Evolutionary conservation across 1,140 invertebrate genomes (phyloP).

Genomic region (Anthonomus grandis): DNA sequence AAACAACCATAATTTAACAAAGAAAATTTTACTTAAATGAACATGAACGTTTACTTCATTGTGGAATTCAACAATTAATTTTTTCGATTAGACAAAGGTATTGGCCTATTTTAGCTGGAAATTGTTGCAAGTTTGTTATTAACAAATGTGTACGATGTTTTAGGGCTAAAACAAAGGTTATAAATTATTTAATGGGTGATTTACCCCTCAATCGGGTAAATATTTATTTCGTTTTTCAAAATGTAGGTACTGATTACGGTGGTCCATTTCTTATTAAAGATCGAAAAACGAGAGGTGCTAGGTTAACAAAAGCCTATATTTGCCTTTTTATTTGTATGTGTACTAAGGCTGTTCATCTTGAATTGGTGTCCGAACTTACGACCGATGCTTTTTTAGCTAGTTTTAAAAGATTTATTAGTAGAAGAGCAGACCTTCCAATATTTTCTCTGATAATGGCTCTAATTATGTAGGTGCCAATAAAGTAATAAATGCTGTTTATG

Average conservation of each 20-base stretch:
- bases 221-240: background rate
- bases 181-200: background rate
- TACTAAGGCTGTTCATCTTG: constrained; percentile 6
- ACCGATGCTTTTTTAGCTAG: background rate
- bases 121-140: constrained; percentile 14
- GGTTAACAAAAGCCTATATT: constrained; percentile 4
- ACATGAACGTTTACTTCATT: constrained; percentile 39
- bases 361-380: background rate
- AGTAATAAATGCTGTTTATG: constrained; percentile 15
- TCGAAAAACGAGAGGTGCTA: background rate
- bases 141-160: constrained; percentile 20
- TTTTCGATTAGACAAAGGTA: constrained; percentile 17
- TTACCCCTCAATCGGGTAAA: background rate
- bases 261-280: constrained; percentile 9
- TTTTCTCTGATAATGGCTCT: constrained; percentile 25
- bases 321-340: constrained; percentile 9
- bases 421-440: constrained; percentile 1
- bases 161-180: no score
- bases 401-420: constrained; percentile 6
- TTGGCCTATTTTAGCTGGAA: constrained; percentile 33
- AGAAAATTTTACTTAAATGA: constrained; percentile 31
- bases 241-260: background rate
- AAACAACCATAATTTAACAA: constrained; percentile 16
- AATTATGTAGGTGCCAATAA: no score
- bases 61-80: constrained; percentile 29